Evolutionary conservation across 2,113 vertebrate species (phyloP), one percentile per base, ranked within the genome.

Genomic region (Thryonomys swinderianus): DNA sequence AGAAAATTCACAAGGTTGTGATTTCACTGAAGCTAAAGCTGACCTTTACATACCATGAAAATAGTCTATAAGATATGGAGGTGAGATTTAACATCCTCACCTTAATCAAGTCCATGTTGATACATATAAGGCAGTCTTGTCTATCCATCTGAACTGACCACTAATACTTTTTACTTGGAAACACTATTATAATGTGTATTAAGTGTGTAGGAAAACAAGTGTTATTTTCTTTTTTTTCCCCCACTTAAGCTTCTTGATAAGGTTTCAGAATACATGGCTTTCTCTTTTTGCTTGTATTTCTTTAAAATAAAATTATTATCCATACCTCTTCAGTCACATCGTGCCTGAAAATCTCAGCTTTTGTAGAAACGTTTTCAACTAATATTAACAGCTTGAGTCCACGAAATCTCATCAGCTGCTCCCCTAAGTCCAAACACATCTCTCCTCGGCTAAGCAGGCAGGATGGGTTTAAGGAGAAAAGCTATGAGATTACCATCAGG

Each of bases 351-450:
- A 93, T 37, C 23, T 13, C 76, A 59, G 45, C 27, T 88, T 88
- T 84, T 84, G 25, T 71, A 92, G 64, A 94, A 30, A 90, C 73
- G 48, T 61, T 94, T 94, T 66, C 59, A 90, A 88, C 16, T 88
- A 92, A 79, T 57, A 73, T 88, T 82, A 95, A 89, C 48, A 92
- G 34, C 69, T 88, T 82, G 25, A 97, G 94, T 90, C 88, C 93
- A 97, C 82, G 82, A 85, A 96, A 82, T 67, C 88, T 78, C 84
- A 13, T 94, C 66, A 94, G 78, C 85, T 85, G 42, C 48, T 96
- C 69, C 85, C 78, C 78, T 95, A 95, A 97, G 37, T 91, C 78
- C 71, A 91, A 91, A 73, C 64, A 53, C 85, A 82, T 61, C 78
- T 96, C 82, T 66, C 32, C 55, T 90, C n/a, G 30, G 40, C 88